Evolutionary conservation across 2,113 vertebrate species (phyloP).

Genomic region (Murina feae): DNA sequence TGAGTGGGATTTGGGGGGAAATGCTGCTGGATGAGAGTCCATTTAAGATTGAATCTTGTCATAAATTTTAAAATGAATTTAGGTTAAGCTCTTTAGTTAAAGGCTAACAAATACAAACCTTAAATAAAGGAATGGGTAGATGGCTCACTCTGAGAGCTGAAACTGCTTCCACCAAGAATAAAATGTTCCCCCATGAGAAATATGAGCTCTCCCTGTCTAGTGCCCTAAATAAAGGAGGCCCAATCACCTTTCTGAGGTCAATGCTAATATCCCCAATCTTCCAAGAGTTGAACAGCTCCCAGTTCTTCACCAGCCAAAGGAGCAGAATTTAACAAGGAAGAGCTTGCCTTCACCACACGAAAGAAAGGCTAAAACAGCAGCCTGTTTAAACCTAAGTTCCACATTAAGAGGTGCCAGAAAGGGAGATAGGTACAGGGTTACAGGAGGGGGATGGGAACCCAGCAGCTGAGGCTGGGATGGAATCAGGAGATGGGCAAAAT

Average conservation of each 20-base stretch:
- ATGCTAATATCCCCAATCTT: neutral
- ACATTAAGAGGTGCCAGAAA: neutral
- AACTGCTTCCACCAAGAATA: slow-evolving; percentile 39
- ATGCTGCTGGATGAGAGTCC: neutral
- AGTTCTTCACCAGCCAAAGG: neutral
- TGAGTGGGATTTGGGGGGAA: neutral
- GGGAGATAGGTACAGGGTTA: neutral
- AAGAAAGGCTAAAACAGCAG: neutral
- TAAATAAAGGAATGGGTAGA: neutral
- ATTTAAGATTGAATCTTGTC: neutral
- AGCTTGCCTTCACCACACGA: neutral
- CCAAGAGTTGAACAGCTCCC: neutral
- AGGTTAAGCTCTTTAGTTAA: neutral
- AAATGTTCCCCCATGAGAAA: slow-evolving; percentile 53
- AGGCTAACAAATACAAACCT: neutral
- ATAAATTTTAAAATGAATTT: neutral
- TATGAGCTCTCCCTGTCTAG: neutral
- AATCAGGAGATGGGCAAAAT: neutral
- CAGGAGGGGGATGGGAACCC: neutral
- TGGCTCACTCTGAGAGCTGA: neutral
- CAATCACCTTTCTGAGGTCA: slow-evolving; percentile 13
- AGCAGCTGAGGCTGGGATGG: neutral
- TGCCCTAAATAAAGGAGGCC: slow-evolving; percentile 23
- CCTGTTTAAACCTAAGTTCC: slow-evolving; percentile 18
- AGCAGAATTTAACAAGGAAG: slow-evolving; percentile 21